Evolutionary conservation across 2,888 invertebrate species (phyloP).

Genomic region (Electrophaes corylata): DNA sequence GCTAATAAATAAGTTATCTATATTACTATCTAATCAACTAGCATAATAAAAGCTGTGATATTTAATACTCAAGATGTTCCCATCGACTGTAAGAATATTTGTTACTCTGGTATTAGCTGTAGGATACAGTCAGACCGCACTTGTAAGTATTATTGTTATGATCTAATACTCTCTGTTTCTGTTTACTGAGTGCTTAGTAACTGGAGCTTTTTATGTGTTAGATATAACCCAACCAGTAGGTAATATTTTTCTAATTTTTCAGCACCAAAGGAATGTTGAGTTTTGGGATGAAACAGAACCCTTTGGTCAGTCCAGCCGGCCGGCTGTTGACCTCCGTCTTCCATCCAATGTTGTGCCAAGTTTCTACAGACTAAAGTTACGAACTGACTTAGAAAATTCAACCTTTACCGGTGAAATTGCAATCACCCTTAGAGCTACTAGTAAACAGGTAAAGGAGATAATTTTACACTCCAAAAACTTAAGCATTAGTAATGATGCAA

Average conservation of each 20-base stretch:
- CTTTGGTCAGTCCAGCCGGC: slow-evolving; percentile 57
- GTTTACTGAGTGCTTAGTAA: neutral
- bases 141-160: slow-evolving; percentile 15
- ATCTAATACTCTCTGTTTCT: neutral
- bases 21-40: slow-evolving; percentile 16
- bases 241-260: slow-evolving; percentile 16
- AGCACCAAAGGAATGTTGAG: slow-evolving; percentile 53
- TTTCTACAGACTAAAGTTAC: slow-evolving; percentile 83
- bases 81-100: slow-evolving; percentile 43
- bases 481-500: slow-evolving; percentile 62
- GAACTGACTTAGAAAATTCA: slow-evolving; percentile 76
- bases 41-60: slow-evolving; percentile 58
- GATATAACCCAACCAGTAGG: no score
- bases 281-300: slow-evolving; percentile 76
- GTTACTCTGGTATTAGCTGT: slow-evolving; percentile 44
- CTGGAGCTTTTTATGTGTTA: neutral
- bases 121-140: slow-evolving; percentile 4
- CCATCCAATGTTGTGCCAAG: slow-evolving; percentile 79
- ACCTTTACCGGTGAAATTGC: slow-evolving; percentile 72
- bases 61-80: slow-evolving; percentile 53
- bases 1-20: slow-evolving; percentile 11
- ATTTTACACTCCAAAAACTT: slow-evolving; percentile 81
- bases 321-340: slow-evolving; percentile 68
- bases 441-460: slow-evolving; percentile 65
- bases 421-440: slow-evolving; percentile 77